Evolutionary conservation across 1,140 invertebrate genomes (phyloP).

Genomic region (Tetramorium simillimum): DNA sequence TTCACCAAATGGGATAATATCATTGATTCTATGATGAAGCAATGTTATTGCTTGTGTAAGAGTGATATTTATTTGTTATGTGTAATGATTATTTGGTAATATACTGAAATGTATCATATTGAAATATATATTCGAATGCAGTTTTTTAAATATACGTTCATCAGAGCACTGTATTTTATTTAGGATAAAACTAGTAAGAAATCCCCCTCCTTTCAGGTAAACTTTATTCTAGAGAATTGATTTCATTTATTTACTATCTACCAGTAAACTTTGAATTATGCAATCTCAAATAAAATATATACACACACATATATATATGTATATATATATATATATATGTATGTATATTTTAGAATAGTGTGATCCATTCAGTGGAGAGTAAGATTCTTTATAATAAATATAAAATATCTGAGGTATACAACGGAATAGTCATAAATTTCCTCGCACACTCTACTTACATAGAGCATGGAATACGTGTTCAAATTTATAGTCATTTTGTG

Average conservation of each 20-base stretch:
- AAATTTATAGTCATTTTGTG: slow-evolving; percentile 14
- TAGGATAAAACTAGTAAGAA: background rate
- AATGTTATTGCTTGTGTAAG: slow-evolving; percentile 27
- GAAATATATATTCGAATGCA: slow-evolving; percentile 16
- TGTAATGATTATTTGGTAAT: slow-evolving; percentile 12
- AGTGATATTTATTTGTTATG: slow-evolving; percentile 5
- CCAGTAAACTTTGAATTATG: slow-evolving; percentile 16
- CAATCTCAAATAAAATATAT: background rate
- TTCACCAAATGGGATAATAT: background rate
- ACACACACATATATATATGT: background rate
- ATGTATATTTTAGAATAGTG: background rate
- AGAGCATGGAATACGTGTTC: background rate
- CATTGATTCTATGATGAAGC: slow-evolving; percentile 6
- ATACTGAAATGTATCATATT: slow-evolving; percentile 18
- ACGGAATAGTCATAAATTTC: background rate
- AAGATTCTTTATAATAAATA: slow-evolving; percentile 14
- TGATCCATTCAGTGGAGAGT: slow-evolving; percentile 4
- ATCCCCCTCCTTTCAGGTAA: background rate
- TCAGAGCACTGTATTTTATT: slow-evolving; percentile 1
- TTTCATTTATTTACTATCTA: slow-evolving; percentile 37
- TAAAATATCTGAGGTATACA: slow-evolving; percentile 14
- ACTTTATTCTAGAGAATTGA: slow-evolving; percentile 23
- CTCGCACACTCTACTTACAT: background rate
- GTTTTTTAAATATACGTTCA: slow-evolving; percentile 9
- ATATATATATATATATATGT: background rate